Evolutionary conservation across 2,797 vertebrate species (phyloP), one percentile per base, ranked within the genome.

Genomic region (Gymnothorax reevesii): DNA sequence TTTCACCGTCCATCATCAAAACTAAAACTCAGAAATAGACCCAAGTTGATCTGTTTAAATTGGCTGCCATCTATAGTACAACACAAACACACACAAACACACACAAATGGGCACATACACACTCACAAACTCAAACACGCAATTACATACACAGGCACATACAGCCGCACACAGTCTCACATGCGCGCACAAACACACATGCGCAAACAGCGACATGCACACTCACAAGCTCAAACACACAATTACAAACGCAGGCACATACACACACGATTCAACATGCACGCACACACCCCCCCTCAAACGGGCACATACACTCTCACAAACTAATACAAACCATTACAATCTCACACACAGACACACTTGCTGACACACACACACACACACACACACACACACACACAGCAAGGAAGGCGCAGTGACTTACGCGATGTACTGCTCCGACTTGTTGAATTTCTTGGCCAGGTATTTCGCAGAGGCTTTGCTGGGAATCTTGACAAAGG

Each of bases 401-500:
- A 25, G n/a, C 9, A n/a, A 15, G 20, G 54, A 17, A 27, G 52
- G 25, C 54, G 10, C 60, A 17, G 60, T 33, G 71, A 91, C 91
- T 96, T 92, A 99, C 99, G 97, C 96, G 49, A 99, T 99, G 90
- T 99, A 99, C 93, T 99, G 97, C 93, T 99, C 98, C 0, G 98
- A 97, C 90, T 98, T 99, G 97, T 99, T 99, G 96, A 98, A 99
- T 88, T 99, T 99, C 96, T 99, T 99, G 91, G 99, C 99, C 42
- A 99, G 94, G 90, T 99, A 99, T 89, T 99, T 99, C 87, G 98
- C 98, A 0, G 99, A 99, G 17, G 98, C 99, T 91, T 99, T 99
- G 96, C 99, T 99, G 92, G 99, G 99, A 90, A 99, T 99, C 94
- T 98, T 99, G 88, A 99, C 99, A 89, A 99, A 99, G 92, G 98